Base-by-base conservation (phyloP, 2,888 invertebrate genomes). In the Ellobium chinense region DNA sequence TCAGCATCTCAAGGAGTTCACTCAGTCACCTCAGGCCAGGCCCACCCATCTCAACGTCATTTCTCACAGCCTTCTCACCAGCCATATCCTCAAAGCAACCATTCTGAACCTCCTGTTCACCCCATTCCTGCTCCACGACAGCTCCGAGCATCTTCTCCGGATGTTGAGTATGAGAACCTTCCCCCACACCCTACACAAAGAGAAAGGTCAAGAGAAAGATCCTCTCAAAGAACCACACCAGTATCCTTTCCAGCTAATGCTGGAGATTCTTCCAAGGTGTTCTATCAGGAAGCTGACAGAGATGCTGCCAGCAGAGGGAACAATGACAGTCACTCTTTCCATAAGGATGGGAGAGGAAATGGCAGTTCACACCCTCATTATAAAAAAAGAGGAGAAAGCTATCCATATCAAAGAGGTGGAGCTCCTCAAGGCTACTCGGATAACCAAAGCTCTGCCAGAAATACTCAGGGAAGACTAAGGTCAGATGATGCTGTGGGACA, bases 101-200 rank as follows among this genome's bases (percentile, higher is more conserved):
- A 27, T 3, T 65, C 79, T 18, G 1, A 39, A 2, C 39, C 31
- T 18, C 54, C 58, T 12, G 0, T n/a, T 56, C 62, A 34, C 34
- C 56, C 78, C 31, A 31, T 58, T 21, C 39, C 68, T 29, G 39
- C 65, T 58, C 37, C 72, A 4, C 24, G 62, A 54, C 36, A 70
- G 7, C 77, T 56, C 7, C 3, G 36, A 68, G 24, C 37, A 4
- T 27, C 36, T 7, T 37, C 77, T 4, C 12, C 31, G 2, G 34
- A 31, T 2, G 66, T 37, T 9, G 66, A 66, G 24, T 66, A 66
- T 34, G 66, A 66, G 18, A 66, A 66, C 18, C 31, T 66, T 21
- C 34, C 65, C 21, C 46, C 46, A 18, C 46, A 18, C 18, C 46
- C 46, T 12, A 7, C 7, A 46, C 9, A 46, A 18, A 46, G 46